Percentiles rank a stretch among this genome's conserved stretches.
Conservation (phyloP, 2,113 vertebrate species). For the Hirundichthys speculiger region DNA sequence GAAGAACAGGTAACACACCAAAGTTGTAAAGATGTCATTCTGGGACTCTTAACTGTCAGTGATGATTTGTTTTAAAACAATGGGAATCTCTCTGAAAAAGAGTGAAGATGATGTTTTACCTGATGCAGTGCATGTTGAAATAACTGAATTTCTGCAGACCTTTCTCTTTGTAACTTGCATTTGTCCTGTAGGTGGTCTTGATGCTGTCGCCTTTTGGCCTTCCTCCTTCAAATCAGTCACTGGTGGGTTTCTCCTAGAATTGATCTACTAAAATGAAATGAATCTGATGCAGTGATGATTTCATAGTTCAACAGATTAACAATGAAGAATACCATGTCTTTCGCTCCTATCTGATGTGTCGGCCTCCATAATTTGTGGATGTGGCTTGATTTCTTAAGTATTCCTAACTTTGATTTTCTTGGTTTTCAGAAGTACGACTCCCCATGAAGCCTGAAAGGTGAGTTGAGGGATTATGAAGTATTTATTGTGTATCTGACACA, state of each 20-base stretch:
- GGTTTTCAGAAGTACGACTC: background rate
- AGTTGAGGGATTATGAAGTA: fast-evolving
- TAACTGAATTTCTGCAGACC: fast-evolving
- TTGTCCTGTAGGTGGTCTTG: slow-evolving; percentile 28
- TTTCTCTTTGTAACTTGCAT: fast-evolving
- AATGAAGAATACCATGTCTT: slow-evolving; percentile 62
- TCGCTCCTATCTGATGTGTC: slow-evolving; percentile 79
- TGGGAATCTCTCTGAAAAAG: slow-evolving; percentile 96
- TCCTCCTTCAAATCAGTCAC: fast-evolving
- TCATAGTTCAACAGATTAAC: slow-evolving; percentile 64
- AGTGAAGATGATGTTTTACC: slow-evolving; percentile 79
- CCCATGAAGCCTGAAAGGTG: slow-evolving; percentile 10
- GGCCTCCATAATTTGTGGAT: fast-evolving
- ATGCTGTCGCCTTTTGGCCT: background rate
- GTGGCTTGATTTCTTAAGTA: background rate
- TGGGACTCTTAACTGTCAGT: slow-evolving; percentile 71
- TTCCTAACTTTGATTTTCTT: background rate
- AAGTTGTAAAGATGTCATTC: fast-evolving
- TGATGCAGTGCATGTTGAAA: slow-evolving; percentile 81
- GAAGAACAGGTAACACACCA: background rate
- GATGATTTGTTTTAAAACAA: slow-evolving; percentile 83
- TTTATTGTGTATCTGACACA: slow-evolving; percentile 19
- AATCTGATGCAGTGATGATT: slow-evolving; percentile 38
- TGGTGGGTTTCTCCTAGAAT: slow-evolving; percentile 1
- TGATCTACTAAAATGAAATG: fast-evolving